These are phyloP conservation scores for Lordiphosa stackelbergi DNA, from an alignment of 1,140 invertebrate genomes.

Conservation along the genomic window DNA sequence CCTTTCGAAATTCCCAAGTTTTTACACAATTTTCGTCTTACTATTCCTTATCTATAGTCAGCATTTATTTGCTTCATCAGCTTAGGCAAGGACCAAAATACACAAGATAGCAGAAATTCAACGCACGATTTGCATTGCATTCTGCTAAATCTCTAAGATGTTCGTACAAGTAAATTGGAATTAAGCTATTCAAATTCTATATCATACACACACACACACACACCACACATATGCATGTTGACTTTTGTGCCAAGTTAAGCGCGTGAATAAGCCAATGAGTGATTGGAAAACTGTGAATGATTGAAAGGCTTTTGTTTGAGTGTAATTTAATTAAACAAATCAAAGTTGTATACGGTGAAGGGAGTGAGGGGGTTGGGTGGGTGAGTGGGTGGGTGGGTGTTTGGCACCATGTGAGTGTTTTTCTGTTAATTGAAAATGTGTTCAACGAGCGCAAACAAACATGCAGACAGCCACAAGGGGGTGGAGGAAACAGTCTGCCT, in stretches of 20 bases:
- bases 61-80: conserved; percentile 3
- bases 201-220: conserved; percentile 31
- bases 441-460: conserved; percentile 57
- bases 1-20: no score
- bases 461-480: conserved; percentile 22
- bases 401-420: conserved; percentile 35
- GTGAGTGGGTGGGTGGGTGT: neutral
- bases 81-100: conserved; percentile 1
- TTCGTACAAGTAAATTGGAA: conserved; percentile 1
- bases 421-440: conserved; percentile 69
- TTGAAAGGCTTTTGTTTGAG: conserved; percentile 70
- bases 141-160: conserved; percentile 20
- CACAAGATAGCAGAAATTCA: conserved; percentile 13
- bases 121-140: conserved; percentile 45
- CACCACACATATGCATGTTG: conserved; percentile 35
- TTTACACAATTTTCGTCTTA: no score
- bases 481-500: conserved; percentile 8
- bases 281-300: conserved; percentile 73
- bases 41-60: neutral
- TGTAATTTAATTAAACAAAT: conserved; percentile 75
- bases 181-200: conserved; percentile 19
- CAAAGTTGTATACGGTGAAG: conserved; percentile 33
- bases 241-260: conserved; percentile 51
- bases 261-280: conserved; percentile 73
- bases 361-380: conserved; percentile 3